These are phyloP conservation scores for Pelmatolapia mariae DNA, from an alignment of 2,113 vertebrate genomes.

Conservation along the genomic window DNA sequence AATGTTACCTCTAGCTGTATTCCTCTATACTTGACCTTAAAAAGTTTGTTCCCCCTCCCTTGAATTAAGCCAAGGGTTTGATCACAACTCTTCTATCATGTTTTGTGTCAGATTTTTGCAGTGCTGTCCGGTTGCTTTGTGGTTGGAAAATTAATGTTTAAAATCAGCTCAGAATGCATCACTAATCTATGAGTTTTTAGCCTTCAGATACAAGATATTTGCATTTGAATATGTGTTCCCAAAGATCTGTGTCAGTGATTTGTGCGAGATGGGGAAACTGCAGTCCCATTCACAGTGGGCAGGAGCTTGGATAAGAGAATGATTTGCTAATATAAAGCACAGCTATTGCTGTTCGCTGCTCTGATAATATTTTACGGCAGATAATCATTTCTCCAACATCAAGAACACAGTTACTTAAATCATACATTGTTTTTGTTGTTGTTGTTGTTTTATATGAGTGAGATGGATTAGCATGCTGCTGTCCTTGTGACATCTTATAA, in stretches of 20 bases:
- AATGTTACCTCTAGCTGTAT: not conserved
- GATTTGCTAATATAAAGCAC: not conserved
- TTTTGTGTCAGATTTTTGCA: not conserved
- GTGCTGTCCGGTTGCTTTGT: not conserved
- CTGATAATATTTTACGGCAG: not conserved
- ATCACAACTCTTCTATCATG: not conserved
- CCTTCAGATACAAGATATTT: not conserved
- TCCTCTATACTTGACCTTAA: not conserved
- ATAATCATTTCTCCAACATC: not conserved
- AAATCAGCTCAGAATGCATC: not conserved
- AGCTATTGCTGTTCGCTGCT: not conserved
- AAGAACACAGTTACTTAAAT: not conserved
- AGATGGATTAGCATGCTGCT: not conserved
- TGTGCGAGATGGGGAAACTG: not conserved
- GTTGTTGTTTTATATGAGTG: not conserved
- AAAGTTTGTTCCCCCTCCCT: not conserved
- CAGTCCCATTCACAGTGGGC: not conserved
- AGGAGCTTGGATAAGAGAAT: not conserved
- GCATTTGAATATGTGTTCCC: not conserved
- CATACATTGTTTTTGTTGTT: not conserved
- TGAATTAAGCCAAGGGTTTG: accelerated
- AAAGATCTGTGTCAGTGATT: not conserved
- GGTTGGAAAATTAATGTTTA: not conserved
- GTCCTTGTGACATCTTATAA: not conserved
- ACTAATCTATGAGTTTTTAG: not conserved